Percentiles rank a stretch among this genome's conserved stretches.
Conservation (phyloP, 2,888 invertebrate genomes). For the Chydorus sphaericus region DNA sequence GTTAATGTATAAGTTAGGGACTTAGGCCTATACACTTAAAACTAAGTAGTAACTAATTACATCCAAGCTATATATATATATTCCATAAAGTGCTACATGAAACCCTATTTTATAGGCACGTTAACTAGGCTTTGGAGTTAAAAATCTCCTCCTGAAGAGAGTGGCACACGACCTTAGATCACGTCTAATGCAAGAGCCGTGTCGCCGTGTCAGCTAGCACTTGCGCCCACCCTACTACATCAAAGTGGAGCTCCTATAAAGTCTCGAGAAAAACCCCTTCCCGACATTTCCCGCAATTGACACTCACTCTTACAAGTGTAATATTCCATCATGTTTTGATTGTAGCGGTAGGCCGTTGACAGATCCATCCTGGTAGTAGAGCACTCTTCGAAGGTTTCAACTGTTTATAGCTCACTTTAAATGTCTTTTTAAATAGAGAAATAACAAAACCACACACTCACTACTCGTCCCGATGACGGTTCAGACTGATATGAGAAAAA, state of each 20-base stretch:
- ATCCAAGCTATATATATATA: too few relatives aligned
- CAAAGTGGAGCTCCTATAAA: too few relatives aligned
- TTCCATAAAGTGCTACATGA: too few relatives aligned
- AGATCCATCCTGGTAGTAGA: constrained; percentile 71
- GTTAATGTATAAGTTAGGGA: too few relatives aligned
- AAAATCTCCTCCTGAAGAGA: too few relatives aligned
- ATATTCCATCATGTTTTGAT: constrained; percentile 98
- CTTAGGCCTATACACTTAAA: too few relatives aligned
- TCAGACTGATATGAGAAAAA: constrained; percentile 23
- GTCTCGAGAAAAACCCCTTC: neutral
- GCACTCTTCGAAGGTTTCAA: too few relatives aligned
- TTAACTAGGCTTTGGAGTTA: neutral
- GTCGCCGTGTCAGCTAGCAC: constrained; percentile 1
- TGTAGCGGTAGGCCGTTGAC: constrained; percentile 86
- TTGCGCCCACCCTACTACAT: neutral
- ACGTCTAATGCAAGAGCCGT: constrained; percentile 11
- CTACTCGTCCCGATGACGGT: neutral
- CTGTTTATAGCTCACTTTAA: too few relatives aligned
- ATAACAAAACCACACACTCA: too few relatives aligned
- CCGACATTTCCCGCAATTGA: constrained; percentile 8
- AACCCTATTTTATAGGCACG: neutral
- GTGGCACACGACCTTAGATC: neutral
- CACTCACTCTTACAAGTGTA: constrained; percentile 69
- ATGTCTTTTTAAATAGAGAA: too few relatives aligned
- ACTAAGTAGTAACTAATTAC: too few relatives aligned